These are phyloP conservation scores for Zaprionus ghesquierei DNA, from an alignment of 1,140 invertebrate genomes.

Conservation along the genomic window DNA sequence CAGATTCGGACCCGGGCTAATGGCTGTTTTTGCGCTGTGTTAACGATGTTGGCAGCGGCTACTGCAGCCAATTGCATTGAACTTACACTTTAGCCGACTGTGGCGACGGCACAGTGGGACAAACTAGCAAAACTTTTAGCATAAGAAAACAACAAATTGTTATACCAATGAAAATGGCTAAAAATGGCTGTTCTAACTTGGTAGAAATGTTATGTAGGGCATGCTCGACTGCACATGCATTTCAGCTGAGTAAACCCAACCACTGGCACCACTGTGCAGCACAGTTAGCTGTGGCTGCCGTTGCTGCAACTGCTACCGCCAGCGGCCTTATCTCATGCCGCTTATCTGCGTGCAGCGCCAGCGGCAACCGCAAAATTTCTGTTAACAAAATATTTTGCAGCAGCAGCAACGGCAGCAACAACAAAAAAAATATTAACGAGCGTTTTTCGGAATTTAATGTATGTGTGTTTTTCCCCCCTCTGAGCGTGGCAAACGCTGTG, in stretches of 20 bases:
- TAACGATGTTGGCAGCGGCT: conserved; percentile 69
- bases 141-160: too few species aligned
- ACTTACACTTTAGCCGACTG: conserved; percentile 43
- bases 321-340: conserved; percentile 58
- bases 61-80: conserved; percentile 53
- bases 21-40: conserved; percentile 74
- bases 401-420: conserved; percentile 38
- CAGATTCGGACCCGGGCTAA: conserved; percentile 38
- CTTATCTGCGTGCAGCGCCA: conserved; percentile 61
- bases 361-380: conserved; percentile 64
- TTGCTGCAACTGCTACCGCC: conserved; percentile 49
- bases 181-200: too few species aligned
- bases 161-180: too few species aligned
- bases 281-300: conserved; percentile 18
- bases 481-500: background rate
- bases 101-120: conserved; percentile 32
- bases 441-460: conserved; percentile 67
- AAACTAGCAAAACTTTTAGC: background rate
- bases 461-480: conserved; percentile 26
- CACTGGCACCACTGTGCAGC: conserved; percentile 15
- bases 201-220: too few species aligned
- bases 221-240: too few species aligned
- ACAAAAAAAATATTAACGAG: conserved; percentile 58
- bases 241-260: background rate
- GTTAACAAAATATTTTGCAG: conserved; percentile 75